Evolutionary conservation across 1,140 invertebrate species (phyloP), one percentile per base, ranked within the genome.

Genomic region (Yoshiicerus persimilis): DNA sequence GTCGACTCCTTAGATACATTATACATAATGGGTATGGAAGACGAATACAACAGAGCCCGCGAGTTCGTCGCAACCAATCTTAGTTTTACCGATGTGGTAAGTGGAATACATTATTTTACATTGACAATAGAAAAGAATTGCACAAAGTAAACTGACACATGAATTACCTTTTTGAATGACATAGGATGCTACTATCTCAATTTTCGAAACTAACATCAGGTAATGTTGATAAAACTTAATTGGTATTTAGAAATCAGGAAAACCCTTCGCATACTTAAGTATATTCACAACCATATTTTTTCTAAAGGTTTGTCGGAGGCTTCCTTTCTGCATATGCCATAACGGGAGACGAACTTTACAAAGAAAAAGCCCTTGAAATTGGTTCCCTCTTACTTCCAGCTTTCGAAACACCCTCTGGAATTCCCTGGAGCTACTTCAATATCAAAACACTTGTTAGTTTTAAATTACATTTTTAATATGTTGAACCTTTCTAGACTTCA

Each of bases 121-220:
- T 66, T 27, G n/a, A 66, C 64, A 84, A 8, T 84, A 38, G 4
- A 84, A 64, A 16, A 64, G 5, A 64, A 9, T 10, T 23, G 20
- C n/a, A 8, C n/a, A 23, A 64, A 64, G 56, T 64, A 20, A 13
- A 27, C 23, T 75, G 16, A 16, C 34, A 32, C 20, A 20, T 23
- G 9, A 5, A 80, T 66, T 66, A 66, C 25, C 11, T 4, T 77
- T 80, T 80, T 80, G 1, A 56, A 56, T 30, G 1, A 30, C 13
- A 30, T 56, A 98, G 97, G 95, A 95, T 90, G 94, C 96, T 2
- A 97, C 99, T 91, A 93, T 99, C 89, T 99, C 98, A 2, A 97
- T 99, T 13, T 99, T 99, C 93, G 99, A 99, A 93, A 98, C 96
- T 39, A 99, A 99, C 91, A 99, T 99, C 91, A 95, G 99, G 47